Percentiles rank a stretch among this genome's conserved stretches.
Evolutionary conservation across 2,113 vertebrate genomes (phyloP).

Genomic region (Merops nubicus): DNA sequence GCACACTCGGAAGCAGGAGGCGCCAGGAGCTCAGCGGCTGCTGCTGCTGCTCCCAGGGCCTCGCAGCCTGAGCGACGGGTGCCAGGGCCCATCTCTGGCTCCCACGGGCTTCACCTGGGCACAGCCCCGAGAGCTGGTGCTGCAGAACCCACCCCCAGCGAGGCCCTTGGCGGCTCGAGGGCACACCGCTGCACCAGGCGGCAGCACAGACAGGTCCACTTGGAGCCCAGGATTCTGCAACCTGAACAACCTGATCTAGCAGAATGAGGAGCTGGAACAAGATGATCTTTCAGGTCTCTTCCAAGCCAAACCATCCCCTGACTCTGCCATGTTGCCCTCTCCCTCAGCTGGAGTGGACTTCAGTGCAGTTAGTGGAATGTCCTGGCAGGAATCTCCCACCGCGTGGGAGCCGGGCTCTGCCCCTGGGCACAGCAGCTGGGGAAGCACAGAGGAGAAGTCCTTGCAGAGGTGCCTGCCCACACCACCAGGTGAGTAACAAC

Average conservation of each 20-base stretch:
- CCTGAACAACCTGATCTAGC: background rate
- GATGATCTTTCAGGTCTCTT: too few species aligned
- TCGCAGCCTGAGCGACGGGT: background rate
- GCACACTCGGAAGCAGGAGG: background rate
- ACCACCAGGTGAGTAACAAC: background rate
- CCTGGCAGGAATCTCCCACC: background rate
- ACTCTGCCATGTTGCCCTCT: background rate
- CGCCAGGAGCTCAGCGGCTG: accelerated
- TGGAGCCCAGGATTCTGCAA: too few species aligned
- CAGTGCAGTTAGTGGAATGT: background rate
- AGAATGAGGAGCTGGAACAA: too few species aligned
- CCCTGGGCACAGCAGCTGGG: background rate
- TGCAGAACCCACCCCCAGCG: background rate
- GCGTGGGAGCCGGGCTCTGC: background rate
- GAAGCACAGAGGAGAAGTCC: background rate
- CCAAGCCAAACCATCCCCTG: too few species aligned
- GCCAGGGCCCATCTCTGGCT: background rate
- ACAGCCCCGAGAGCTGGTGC: background rate
- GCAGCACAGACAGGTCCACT: background rate
- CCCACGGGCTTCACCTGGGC: background rate
- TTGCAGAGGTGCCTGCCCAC: accelerated
- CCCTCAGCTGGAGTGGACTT: background rate
- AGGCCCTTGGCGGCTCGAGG: background rate
- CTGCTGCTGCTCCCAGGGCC: background rate
- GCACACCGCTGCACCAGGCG: background rate